Evolutionary conservation across 1,140 invertebrate species (phyloP).

Genomic region (Dreissena polymorpha): DNA sequence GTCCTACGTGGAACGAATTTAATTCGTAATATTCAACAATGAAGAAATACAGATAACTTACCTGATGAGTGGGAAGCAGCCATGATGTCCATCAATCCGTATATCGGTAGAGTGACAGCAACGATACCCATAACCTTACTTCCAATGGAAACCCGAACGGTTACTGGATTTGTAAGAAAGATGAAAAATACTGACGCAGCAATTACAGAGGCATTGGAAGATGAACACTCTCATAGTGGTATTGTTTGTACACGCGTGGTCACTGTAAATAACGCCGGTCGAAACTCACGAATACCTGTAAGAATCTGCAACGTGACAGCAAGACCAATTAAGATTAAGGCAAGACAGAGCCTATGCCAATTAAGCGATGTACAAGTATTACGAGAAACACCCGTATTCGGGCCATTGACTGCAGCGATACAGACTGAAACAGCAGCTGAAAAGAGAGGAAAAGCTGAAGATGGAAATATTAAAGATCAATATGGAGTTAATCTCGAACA

Average conservation of each 20-base stretch:
- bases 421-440: not conserved
- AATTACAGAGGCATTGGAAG: not conserved
- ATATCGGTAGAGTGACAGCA: not conserved
- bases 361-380: constrained; percentile 8
- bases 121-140: not conserved
- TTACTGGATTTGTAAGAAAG: constrained; percentile 13
- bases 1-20: too few species aligned
- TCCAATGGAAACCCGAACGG: not conserved
- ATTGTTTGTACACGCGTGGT: constrained; percentile 10
- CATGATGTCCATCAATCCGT: not conserved
- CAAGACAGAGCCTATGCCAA: constrained; percentile 1
- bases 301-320: constrained; percentile 23
- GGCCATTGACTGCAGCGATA: not conserved
- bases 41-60: too few species aligned
- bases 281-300: constrained; percentile 3
- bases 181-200: not conserved
- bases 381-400: not conserved
- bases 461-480: not conserved
- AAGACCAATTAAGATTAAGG: constrained; percentile 4
- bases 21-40: too few species aligned
- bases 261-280: not conserved
- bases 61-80: not conserved
- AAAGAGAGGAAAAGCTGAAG: not conserved
- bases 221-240: not conserved
- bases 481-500: constrained; percentile 9